Conservation (phyloP, 2,797 vertebrate genomes). For the Cryptoblepharus egeriae region DNA sequence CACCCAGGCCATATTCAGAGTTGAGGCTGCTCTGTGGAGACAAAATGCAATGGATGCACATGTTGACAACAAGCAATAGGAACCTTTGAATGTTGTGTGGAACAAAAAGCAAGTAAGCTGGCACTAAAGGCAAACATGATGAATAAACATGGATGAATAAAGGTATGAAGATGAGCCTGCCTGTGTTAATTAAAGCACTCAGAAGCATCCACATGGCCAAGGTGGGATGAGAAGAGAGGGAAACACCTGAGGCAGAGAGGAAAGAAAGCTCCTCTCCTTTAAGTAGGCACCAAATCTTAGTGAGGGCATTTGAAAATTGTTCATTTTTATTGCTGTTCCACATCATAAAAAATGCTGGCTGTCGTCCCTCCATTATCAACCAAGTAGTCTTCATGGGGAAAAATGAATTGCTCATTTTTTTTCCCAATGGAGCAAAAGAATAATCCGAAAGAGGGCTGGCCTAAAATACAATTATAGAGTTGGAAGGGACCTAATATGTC, state of each 20-base stretch:
- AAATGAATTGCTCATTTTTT: neutral
- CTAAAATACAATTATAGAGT: too few relatives aligned
- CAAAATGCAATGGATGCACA: slow-evolving; percentile 22
- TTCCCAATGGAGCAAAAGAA: neutral
- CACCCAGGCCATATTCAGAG: slow-evolving; percentile 87
- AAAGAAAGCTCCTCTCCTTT: neutral
- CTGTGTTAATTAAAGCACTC: neutral
- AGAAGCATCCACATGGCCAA: neutral
- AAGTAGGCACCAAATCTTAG: neutral
- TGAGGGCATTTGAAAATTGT: too few relatives aligned
- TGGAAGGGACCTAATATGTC: too few relatives aligned
- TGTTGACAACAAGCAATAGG: neutral
- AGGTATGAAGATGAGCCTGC: neutral
- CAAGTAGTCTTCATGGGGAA: neutral
- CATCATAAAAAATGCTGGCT: neutral
- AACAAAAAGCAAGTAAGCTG: neutral
- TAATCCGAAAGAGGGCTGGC: too few relatives aligned
- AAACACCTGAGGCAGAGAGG: neutral
- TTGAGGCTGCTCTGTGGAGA: slow-evolving; percentile 91
- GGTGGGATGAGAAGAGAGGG: neutral
- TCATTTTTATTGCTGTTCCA: too few relatives aligned
- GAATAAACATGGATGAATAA: neutral
- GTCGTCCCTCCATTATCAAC: too few relatives aligned
- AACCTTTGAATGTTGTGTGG: neutral
- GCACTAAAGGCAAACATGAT: neutral